These are phyloP conservation scores for Rhodeus uyekii DNA, from an alignment of 2,797 vertebrate species.

Conservation along the genomic window DNA sequence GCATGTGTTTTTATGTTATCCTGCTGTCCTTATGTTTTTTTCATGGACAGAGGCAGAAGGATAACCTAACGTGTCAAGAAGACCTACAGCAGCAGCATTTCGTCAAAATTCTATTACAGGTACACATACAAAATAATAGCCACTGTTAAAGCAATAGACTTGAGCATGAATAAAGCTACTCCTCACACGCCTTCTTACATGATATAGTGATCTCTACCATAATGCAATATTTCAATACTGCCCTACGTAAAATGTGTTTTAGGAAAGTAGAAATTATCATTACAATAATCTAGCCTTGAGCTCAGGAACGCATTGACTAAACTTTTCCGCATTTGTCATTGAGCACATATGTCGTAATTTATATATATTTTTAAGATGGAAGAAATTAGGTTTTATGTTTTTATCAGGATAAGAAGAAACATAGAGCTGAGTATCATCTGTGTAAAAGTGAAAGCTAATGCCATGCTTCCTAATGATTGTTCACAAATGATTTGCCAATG, in stretches of 20 bases:
- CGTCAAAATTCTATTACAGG: slow-evolving; percentile 60
- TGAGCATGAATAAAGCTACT: slow-evolving; percentile 28
- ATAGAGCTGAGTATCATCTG: too few relatives aligned
- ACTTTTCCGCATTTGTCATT: too few relatives aligned
- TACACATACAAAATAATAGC: slow-evolving; percentile 53
- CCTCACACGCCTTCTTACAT: slow-evolving; percentile 6
- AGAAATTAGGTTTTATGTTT: too few relatives aligned
- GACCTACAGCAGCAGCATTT: slow-evolving; percentile 54
- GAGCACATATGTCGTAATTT: too few relatives aligned
- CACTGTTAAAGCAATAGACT: slow-evolving; percentile 30
- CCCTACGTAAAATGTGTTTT: background rate
- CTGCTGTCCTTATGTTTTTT: slow-evolving; percentile 12
- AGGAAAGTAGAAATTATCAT: background rate
- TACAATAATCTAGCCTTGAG: too few relatives aligned
- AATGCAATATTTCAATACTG: background rate
- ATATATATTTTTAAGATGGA: too few relatives aligned
- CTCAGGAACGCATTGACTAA: too few relatives aligned
- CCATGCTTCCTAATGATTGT: too few relatives aligned
- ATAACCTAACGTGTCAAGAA: slow-evolving; percentile 25
- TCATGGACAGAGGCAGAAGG: slow-evolving; percentile 13
- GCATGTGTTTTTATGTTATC: background rate
- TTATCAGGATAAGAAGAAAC: too few relatives aligned
- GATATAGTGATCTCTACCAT: background rate
- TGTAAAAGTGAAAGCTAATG: too few relatives aligned
- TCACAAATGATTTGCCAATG: too few relatives aligned